Conservation (phyloP, 2,797 vertebrate species). For the Pygocentrus nattereri region DNA sequence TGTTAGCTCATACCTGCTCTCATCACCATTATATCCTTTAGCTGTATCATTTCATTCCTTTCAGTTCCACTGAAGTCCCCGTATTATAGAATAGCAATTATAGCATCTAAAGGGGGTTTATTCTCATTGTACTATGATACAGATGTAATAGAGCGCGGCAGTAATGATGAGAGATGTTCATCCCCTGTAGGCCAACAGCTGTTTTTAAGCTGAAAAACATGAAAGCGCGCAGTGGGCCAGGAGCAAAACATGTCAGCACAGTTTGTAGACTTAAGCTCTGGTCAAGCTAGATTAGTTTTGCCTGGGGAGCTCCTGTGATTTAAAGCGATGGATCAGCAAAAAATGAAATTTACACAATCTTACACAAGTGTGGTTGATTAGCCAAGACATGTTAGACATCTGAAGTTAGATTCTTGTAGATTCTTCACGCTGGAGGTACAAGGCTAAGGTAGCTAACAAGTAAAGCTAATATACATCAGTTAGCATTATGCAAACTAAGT, state of each 20-base stretch:
- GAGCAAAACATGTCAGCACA: slow-evolving; percentile 66
- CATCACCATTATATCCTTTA: neutral
- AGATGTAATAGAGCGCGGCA: slow-evolving; percentile 45
- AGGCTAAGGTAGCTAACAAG: neutral
- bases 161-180: slow-evolving; percentile 40
- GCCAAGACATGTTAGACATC: neutral
- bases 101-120: neutral
- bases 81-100: neutral
- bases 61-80: neutral
- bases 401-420: neutral
- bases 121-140: neutral
- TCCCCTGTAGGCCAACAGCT: slow-evolving; percentile 40
- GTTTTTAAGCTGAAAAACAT: slow-evolving; percentile 35
- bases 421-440: neutral
- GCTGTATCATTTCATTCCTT: neutral
- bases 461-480: no score
- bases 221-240: slow-evolving; percentile 60
- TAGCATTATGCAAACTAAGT: no score
- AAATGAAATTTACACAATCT: neutral
- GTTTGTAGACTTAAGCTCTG: slow-evolving; percentile 36
- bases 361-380: neutral
- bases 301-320: neutral
- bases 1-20: neutral
- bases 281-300: neutral
- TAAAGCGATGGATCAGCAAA: neutral